phyloP scores from a whole-genome alignment of 2,888 invertebrate species.

The Drosophila basisetae region DNA sequence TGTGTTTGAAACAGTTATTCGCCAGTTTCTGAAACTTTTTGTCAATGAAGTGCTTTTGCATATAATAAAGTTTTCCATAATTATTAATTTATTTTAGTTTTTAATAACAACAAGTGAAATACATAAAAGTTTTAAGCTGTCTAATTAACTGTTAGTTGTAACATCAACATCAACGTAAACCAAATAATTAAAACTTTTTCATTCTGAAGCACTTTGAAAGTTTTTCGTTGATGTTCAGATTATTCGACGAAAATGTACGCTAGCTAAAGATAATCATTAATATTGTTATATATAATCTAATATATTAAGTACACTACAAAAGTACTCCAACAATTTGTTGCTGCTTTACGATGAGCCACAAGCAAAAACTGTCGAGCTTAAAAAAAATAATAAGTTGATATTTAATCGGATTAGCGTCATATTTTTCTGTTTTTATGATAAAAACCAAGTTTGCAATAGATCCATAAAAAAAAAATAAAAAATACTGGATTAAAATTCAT shows the following conservation, averaged over 20 bases:
- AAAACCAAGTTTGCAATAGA: not conserved
- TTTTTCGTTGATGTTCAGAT: not conserved
- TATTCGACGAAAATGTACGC: not conserved
- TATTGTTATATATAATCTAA: not conserved
- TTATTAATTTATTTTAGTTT: not conserved
- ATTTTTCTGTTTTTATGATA: not conserved
- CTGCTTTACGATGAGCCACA: not conserved
- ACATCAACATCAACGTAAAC: not conserved
- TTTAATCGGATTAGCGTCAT: not conserved
- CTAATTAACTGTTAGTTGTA: not conserved
- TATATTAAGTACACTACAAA: not conserved
- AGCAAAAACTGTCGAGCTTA: not conserved
- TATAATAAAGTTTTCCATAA: not conserved
- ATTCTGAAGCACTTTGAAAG: not conserved
- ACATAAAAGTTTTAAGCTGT: not conserved
- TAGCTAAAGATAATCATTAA: not conserved
- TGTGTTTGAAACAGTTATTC: not conserved
- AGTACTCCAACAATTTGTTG: not conserved
- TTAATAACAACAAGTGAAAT: not conserved
- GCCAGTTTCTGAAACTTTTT: not conserved
- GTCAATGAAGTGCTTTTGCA: not conserved
- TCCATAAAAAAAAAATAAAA: not conserved
- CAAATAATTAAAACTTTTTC: conserved; percentile 13
- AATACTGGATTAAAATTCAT: not conserved
- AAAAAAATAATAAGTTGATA: not conserved